Conservation (phyloP, 2,888 invertebrate species). For the Nowickia ferox region DNA sequence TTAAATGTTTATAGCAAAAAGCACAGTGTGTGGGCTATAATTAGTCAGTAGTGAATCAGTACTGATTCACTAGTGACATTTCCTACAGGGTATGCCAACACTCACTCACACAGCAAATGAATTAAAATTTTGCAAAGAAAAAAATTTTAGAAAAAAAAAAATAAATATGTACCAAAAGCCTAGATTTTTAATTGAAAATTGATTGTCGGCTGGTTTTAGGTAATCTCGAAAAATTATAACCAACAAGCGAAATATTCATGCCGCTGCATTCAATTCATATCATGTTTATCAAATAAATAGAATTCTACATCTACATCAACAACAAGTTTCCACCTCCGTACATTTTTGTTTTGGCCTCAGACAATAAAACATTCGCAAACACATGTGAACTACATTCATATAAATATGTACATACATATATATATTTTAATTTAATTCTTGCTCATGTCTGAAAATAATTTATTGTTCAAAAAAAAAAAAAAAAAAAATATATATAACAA, state of each 20-base stretch:
- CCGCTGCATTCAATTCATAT: conserved; percentile 44
- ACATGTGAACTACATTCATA: background rate
- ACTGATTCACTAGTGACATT: no score
- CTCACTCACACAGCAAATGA: no score
- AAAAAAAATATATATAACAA: background rate
- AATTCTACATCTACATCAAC: background rate
- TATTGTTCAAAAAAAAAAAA: conserved; percentile 4
- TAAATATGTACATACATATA: background rate
- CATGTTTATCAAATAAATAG: conserved; percentile 35
- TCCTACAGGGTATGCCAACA: no score
- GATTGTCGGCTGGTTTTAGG: conserved; percentile 65
- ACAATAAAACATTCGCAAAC: background rate
- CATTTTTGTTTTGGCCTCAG: background rate
- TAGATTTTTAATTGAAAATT: conserved; percentile 62
- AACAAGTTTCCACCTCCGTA: background rate
- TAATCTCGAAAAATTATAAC: conserved; percentile 32
- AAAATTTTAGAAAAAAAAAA: conserved; percentile 4
- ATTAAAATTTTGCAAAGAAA: background rate
- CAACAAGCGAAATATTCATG: background rate
- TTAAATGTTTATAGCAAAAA: no score
- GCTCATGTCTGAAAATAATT: conserved; percentile 23
- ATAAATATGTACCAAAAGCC: conserved; percentile 7
- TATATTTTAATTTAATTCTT: conserved; percentile 17
- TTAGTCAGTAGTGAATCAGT: no score
- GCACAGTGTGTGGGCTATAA: no score